A percentile compares a stretch with the other conserved stretches of the same genome.
Conservation (phyloP, 1,140 invertebrate species). For the Drosophila melanogaster region Release_6_plus_ISO1_MT NT_037436.4:21942501-21943000, state of each 20-base stretch:
- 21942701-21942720: constrained; percentile 56
- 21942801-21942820: constrained; percentile 67
- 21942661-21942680: constrained; percentile 67
- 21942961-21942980: constrained; percentile 27
- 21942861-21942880: constrained; percentile 26
- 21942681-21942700: constrained; percentile 54
- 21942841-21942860: not conserved
- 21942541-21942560: constrained; percentile 60
- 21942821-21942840: constrained; percentile 52
- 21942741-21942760: constrained; percentile 22
- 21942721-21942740: constrained; percentile 54
- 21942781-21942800: constrained; percentile 28
- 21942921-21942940: constrained; percentile 38
- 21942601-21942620: not conserved
- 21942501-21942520: constrained; percentile 16
- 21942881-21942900: not conserved
- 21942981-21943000: constrained; percentile 11
- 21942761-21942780: constrained; percentile 45
- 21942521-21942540: constrained; percentile 64
- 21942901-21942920: constrained; percentile 19
- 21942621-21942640: not conserved
- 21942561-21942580: constrained; percentile 29
- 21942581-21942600: no score
- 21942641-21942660: constrained; percentile 70
- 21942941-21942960: constrained; percentile 50